Conservation (phyloP, 2,113 vertebrate species). For the Engraulis encrasicolus region DNA sequence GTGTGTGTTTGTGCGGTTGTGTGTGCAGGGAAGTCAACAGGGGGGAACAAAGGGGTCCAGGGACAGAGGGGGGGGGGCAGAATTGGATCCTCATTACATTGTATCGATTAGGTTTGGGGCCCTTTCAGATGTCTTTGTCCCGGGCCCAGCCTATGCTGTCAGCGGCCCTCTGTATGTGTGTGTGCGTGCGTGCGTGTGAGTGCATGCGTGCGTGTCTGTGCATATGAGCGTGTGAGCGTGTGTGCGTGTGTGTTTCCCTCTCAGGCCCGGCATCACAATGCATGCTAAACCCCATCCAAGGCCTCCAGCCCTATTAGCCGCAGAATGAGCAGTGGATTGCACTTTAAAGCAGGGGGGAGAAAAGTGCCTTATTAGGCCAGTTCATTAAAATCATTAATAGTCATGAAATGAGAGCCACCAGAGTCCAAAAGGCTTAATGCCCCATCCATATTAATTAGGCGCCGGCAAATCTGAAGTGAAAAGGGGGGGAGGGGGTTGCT, state of each 20-base stretch:
- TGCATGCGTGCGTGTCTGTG: too few species aligned
- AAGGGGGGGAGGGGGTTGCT: too few species aligned
- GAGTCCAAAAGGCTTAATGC: slow-evolving; percentile 99
- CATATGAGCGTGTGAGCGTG: too few species aligned
- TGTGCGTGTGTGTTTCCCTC: neutral
- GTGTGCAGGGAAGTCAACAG: too few species aligned
- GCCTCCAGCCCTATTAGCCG: slow-evolving; percentile 19
- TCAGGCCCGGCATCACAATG: neutral
- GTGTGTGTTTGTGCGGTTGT: neutral
- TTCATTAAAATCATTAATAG: slow-evolving; percentile 99
- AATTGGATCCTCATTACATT: too few species aligned
- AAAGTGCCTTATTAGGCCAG: slow-evolving; percentile 98
- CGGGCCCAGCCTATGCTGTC: too few species aligned
- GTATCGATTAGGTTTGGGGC: too few species aligned
- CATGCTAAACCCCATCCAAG: slow-evolving; percentile 15
- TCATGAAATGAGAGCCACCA: slow-evolving; percentile 99
- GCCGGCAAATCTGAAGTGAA: slow-evolving; percentile 95
- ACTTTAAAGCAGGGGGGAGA: slow-evolving; percentile 87
- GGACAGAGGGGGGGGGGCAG: too few species aligned
- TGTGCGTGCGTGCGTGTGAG: neutral
- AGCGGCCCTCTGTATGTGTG: too few species aligned
- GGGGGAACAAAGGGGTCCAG: too few species aligned
- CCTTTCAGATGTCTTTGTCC: too few species aligned
- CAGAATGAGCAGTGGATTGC: slow-evolving; percentile 31
- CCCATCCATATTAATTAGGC: slow-evolving; percentile 99